Percentiles rank a stretch among this genome's conserved stretches.
Evolutionary conservation across 2,797 vertebrate genomes (phyloP).

Genomic region (Clarias pachynema): DNA sequence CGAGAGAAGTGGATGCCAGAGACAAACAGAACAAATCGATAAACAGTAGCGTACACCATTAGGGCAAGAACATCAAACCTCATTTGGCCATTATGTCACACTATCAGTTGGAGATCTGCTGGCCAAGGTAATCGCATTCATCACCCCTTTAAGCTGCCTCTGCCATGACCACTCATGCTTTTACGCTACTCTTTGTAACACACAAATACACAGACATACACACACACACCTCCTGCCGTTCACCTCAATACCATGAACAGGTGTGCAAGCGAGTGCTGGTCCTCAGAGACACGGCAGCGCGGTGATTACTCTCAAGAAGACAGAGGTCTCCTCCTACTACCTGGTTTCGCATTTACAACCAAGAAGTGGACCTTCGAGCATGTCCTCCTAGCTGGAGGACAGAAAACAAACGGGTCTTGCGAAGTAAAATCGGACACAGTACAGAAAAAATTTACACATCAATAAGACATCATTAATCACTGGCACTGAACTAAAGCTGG

Average conservation of each 20-base stretch:
- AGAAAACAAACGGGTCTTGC: conserved; percentile 8
- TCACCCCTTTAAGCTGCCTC: conserved; percentile 14
- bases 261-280: neutral
- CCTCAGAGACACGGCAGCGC: conserved; percentile 3
- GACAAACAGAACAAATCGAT: conserved; percentile 13
- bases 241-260: conserved; percentile 8
- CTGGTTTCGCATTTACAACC: conserved; percentile 5
- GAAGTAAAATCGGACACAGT: conserved; percentile 31
- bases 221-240: conserved; percentile 25
- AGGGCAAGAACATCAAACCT: conserved; percentile 38
- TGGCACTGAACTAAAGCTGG: neutral
- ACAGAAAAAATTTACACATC: conserved; percentile 43
- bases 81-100: conserved; percentile 33
- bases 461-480: conserved; percentile 32
- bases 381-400: conserved; percentile 21
- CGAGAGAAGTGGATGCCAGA: neutral
- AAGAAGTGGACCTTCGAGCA: conserved; percentile 19
- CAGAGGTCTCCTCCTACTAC: neutral
- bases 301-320: neutral
- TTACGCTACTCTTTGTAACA: conserved; percentile 34
- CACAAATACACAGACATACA: conserved; percentile 30
- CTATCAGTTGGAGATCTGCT: conserved; percentile 21
- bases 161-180: neutral
- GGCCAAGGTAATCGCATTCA: conserved; percentile 6
- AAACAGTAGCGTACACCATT: conserved; percentile 24